Percentiles rank a stretch among this genome's conserved stretches.
Evolutionary conservation across 2,888 invertebrate genomes (phyloP).

Genomic region (Metacarcinus magister): DNA sequence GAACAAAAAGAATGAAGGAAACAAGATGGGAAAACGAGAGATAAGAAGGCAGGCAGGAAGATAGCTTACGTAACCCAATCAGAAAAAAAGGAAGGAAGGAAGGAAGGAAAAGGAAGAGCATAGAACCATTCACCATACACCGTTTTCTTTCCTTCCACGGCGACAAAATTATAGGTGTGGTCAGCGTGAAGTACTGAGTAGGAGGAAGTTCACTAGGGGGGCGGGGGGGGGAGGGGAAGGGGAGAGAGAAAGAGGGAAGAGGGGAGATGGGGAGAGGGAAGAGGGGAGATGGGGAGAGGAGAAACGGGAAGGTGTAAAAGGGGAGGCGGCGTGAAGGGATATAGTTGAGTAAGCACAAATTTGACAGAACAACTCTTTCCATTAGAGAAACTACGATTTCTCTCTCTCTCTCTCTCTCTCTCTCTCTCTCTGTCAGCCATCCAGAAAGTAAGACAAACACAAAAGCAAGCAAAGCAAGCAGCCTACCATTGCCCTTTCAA

Average conservation of each 20-base stretch:
- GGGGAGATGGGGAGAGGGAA: not conserved
- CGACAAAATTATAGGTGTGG: not conserved
- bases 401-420: slow-evolving; percentile 16
- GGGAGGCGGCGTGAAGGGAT: not conserved
- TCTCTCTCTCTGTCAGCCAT: not conserved
- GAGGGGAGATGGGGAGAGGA: not conserved
- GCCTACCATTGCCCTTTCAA: not conserved
- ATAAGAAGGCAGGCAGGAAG: too few relatives aligned
- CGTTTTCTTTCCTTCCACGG: not conserved
- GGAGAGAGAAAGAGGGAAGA: too few relatives aligned
- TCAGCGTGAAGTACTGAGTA: not conserved
- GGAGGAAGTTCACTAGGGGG: not conserved
- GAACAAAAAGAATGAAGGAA: too few relatives aligned
- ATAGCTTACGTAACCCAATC: too few relatives aligned
- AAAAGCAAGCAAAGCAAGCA: not conserved
- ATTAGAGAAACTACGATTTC: not conserved
- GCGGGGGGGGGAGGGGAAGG: not conserved
- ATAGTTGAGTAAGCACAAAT: not conserved
- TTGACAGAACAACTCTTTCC: not conserved
- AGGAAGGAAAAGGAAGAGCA: too few relatives aligned
- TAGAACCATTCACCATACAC: too few relatives aligned
- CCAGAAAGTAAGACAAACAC: slow-evolving; percentile 2
- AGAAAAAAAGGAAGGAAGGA: too few relatives aligned
- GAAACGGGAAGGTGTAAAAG: not conserved
- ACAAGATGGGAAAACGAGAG: too few relatives aligned